These are phyloP conservation scores for Corythornis cristatus DNA, from an alignment of 2,113 vertebrate genomes.

Conservation along the genomic window DNA sequence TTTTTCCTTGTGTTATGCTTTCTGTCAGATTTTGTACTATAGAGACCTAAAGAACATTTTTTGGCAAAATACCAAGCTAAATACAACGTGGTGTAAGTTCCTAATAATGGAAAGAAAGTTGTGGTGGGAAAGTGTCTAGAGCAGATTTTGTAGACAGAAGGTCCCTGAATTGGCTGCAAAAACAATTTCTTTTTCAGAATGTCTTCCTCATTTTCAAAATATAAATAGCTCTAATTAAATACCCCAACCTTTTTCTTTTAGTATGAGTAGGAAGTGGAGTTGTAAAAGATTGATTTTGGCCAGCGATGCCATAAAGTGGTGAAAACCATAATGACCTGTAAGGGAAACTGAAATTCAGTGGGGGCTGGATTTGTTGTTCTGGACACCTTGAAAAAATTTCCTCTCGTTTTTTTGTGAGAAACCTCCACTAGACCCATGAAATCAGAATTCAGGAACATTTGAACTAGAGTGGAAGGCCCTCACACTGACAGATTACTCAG, in stretches of 20 bases:
- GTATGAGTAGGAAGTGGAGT: conserved; percentile 37
- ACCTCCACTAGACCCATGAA: not conserved
- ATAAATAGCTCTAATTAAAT: conserved; percentile 71
- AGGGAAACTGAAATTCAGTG: conserved; percentile 27
- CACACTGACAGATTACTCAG: not conserved
- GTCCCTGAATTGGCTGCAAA: conserved; percentile 64
- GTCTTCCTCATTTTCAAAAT: conserved; percentile 63
- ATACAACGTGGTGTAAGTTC: conserved; percentile 63
- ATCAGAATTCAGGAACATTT: conserved; percentile 6
- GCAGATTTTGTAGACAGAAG: conserved; percentile 66
- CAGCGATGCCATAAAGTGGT: not conserved
- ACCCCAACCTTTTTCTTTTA: conserved; percentile 30
- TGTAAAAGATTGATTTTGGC: conserved; percentile 51
- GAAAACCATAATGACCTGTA: conserved; percentile 41
- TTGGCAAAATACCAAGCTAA: conserved; percentile 73
- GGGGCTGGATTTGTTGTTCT: conserved; percentile 13
- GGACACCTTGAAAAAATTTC: conserved; percentile 11
- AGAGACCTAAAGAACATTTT: conserved; percentile 60
- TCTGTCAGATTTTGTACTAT: conserved; percentile 71
- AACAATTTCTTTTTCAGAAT: conserved; percentile 71
- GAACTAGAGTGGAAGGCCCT: not conserved
- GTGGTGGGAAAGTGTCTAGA: conserved; percentile 74
- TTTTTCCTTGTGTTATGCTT: conserved; percentile 62
- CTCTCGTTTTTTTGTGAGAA: conserved; percentile 32
- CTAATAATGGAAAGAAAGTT: conserved; percentile 74